Evolutionary conservation across 2,113 vertebrate species (phyloP).

Genomic region (Oreochromis spilurus): DNA sequence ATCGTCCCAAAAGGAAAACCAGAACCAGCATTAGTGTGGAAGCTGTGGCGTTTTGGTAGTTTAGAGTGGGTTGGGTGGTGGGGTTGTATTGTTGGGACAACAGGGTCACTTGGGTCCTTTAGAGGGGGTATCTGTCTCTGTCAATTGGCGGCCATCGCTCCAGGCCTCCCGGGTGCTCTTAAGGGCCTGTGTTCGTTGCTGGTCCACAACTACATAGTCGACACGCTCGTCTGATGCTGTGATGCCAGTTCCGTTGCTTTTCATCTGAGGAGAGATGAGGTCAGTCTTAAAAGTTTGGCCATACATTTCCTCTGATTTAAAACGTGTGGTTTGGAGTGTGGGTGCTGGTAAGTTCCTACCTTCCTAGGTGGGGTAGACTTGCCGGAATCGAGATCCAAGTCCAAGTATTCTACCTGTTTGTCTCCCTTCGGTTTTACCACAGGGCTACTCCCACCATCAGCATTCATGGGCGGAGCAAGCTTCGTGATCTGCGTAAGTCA

Average conservation of each 20-base stretch:
- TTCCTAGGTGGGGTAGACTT: slow-evolving; percentile 95
- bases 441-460: slow-evolving; percentile 89
- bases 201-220: slow-evolving; percentile 96
- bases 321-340: not conserved
- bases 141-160: slow-evolving; percentile 93
- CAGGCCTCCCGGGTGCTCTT: slow-evolving; percentile 95
- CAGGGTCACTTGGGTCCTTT: slow-evolving; percentile 86
- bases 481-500: slow-evolving; percentile 67
- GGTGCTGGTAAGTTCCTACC: slow-evolving; percentile 62
- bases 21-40: not conserved
- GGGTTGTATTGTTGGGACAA: not conserved
- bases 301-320: not conserved
- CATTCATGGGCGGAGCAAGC: slow-evolving; percentile 67
- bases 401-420: slow-evolving; percentile 97
- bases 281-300: not conserved
- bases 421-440: slow-evolving; percentile 94
- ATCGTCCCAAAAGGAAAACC: slow-evolving; percentile 1
- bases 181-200: slow-evolving; percentile 91
- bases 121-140: slow-evolving; percentile 84
- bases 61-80: not conserved
- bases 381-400: slow-evolving; percentile 90
- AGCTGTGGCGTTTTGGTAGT: not conserved
- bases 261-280: slow-evolving; percentile 72
- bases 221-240: slow-evolving; percentile 92
- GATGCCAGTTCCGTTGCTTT: slow-evolving; percentile 86